Evolutionary conservation across 2,888 invertebrate species (phyloP), one percentile per base, ranked within the genome.

Genomic region (Tenthredo scrophulariae): DNA sequence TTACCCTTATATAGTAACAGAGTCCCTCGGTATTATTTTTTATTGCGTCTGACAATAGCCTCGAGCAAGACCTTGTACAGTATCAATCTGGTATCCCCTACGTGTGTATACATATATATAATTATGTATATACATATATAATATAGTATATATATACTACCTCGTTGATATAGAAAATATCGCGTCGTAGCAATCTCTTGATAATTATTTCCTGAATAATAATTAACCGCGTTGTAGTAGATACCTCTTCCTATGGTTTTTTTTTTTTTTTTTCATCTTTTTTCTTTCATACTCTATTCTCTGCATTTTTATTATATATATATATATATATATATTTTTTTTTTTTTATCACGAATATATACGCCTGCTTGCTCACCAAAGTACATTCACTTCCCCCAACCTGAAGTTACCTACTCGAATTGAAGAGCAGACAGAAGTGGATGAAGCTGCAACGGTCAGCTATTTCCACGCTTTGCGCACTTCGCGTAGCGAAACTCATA

Each of bases 401-500:
- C 54, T 74, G 22, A 74, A 74, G 43, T 33, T 70, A 70, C 37
- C 43, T 46, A 43, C 75, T 75, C 43, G 75, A 46, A 75, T 75
- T 37, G 75, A 50, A 29, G 50, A 77, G 50, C 29, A 54, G 4
- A 29, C 50, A 29, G 54, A 54, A 77, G 77, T 77, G 77, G 77
- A 77, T 33, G 77, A 77, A 77, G 50, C 18, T 77, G 77, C 77
- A 54, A 50, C 50, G 50, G 50, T 77, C 77, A 77, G 77, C 77
- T 29, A 33, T 77, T 77, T n/a, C 54, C 50, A 7, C 54, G 15
- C 6, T 50, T n/a, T 77, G 26, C 43, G 15, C 37, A 70, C 70
- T 70, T 37, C 33, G 26, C 22, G 4, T 67, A 54, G 67, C 67
- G 18, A 67, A 29, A 67, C 67, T 67, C 40, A 40, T 10, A 40